Percentiles rank a stretch among this genome's conserved stretches.
Evolutionary conservation across 2,797 vertebrate genomes (phyloP).

Genomic region (Sparidentex hasta): DNA sequence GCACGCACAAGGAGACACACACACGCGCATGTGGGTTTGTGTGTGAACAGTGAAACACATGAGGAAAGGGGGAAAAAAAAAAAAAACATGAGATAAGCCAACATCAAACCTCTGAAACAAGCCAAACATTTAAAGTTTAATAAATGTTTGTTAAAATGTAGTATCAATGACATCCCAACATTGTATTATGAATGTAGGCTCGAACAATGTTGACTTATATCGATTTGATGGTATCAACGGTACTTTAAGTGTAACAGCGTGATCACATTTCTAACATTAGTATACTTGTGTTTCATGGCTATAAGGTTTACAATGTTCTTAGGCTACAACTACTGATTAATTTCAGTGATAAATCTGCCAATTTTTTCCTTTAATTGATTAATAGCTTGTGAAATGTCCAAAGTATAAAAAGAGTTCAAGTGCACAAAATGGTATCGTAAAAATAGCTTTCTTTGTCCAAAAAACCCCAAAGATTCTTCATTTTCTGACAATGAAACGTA

Average conservation of each 20-base stretch:
- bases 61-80: constrained; percentile 63
- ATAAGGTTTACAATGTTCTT: too few species aligned
- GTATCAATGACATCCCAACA: background rate
- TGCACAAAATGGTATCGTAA: too few species aligned
- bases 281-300: background rate
- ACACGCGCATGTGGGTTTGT: constrained; percentile 35
- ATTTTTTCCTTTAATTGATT: too few species aligned
- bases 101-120: constrained; percentile 5
- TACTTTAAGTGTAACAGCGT: background rate
- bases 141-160: constrained; percentile 25
- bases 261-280: background rate
- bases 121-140: constrained; percentile 30
- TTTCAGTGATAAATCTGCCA: too few species aligned
- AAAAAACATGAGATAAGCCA: constrained; percentile 68
- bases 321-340: too few species aligned
- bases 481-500: too few species aligned
- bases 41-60: constrained; percentile 67
- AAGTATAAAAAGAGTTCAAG: too few species aligned
- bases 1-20: constrained; percentile 69
- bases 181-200: background rate
- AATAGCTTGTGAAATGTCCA: too few species aligned
- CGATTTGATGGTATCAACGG: background rate
- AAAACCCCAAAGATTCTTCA: too few species aligned
- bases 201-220: background rate
- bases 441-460: too few species aligned